Conservation (phyloP, 2,888 invertebrate genomes). For the Ariolimax columbianus region DNA sequence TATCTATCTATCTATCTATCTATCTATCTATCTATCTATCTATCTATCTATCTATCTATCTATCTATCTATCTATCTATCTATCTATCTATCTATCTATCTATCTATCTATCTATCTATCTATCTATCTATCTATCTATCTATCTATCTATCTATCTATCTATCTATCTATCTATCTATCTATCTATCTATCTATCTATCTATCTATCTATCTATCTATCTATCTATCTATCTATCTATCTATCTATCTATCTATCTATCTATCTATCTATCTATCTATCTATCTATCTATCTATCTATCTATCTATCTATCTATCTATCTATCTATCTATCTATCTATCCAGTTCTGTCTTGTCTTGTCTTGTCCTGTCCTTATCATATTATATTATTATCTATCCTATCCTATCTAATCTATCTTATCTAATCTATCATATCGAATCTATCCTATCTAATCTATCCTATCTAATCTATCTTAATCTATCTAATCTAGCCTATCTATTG, state of each 20-base stretch:
- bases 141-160: neutral
- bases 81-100: neutral
- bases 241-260: conserved; percentile 14
- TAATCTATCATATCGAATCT: no score
- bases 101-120: neutral
- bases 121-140: neutral
- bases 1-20: neutral
- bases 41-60: neutral
- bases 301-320: conserved; percentile 14
- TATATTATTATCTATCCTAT: no score
- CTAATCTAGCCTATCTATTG: no score
- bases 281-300: conserved; percentile 14
- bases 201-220: conserved; percentile 14
- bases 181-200: conserved; percentile 14
- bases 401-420: no score
- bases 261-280: conserved; percentile 14
- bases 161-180: neutral
- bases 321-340: conserved; percentile 5
- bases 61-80: neutral
- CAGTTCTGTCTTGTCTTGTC: no score
- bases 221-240: conserved; percentile 14
- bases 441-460: no score
- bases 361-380: no score
- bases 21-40: neutral
- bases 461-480: no score